These are phyloP conservation scores for Cyprinodon brontotheroides DNA, from an alignment of 2,113 vertebrate genomes.

Conservation along the genomic window DNA sequence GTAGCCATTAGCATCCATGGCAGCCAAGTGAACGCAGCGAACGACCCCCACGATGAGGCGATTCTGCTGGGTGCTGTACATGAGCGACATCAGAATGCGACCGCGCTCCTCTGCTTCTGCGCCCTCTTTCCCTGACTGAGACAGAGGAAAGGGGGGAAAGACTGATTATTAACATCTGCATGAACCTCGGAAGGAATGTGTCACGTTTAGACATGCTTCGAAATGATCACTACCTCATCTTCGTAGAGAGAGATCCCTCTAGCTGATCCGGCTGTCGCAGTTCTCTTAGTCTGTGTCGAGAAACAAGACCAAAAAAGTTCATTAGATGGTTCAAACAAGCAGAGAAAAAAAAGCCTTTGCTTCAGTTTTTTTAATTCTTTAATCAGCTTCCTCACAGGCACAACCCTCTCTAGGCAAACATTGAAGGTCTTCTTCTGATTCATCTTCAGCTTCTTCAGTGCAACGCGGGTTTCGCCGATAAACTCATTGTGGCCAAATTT, in stretches of 20 bases:
- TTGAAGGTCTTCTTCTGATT: constrained; percentile 96
- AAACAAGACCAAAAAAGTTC: constrained; percentile 21
- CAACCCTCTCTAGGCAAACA: constrained; percentile 93
- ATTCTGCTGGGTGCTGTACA: constrained; percentile 91
- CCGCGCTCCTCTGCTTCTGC: constrained; percentile 90
- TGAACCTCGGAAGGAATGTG: constrained; percentile 34
- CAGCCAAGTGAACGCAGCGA: constrained; percentile 93
- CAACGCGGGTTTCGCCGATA: constrained; percentile 95
- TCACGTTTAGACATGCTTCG: constrained; percentile 47
- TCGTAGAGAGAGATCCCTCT: constrained; percentile 96
- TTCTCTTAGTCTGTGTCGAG: constrained; percentile 85
- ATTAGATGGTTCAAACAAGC: constrained; percentile 18
- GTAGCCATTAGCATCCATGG: constrained; percentile 98
- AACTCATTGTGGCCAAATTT: constrained; percentile 99
- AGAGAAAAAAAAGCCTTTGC: constrained; percentile 7
- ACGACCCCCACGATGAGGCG: constrained; percentile 91
- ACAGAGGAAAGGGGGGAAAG: neutral
- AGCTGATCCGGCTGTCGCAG: constrained; percentile 83
- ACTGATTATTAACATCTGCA: constrained; percentile 2
- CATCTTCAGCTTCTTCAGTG: constrained; percentile 93
- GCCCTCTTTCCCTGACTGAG: constrained; percentile 83
- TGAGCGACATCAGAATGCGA: constrained; percentile 93
- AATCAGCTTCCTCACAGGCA: constrained; percentile 81
- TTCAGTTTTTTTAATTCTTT: constrained; percentile 1
- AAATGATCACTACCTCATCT: constrained; percentile 86